Percentiles rank a stretch among this genome's conserved stretches.
phyloP scores from a whole-genome alignment of 2,888 invertebrate genomes.

The Nomada ferruginata region DNA sequence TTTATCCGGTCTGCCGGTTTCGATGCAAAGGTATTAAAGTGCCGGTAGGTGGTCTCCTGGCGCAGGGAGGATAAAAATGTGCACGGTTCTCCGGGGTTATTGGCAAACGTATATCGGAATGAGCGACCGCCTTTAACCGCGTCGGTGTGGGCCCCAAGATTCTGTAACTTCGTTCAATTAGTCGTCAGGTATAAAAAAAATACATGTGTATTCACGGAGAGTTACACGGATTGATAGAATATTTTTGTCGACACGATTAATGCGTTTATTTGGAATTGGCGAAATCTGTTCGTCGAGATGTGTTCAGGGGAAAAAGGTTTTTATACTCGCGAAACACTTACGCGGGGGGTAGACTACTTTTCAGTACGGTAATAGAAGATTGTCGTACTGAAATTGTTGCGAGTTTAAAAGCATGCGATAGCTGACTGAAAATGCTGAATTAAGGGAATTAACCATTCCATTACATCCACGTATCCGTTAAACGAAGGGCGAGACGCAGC shows the following conservation, averaged over 20 bases:
- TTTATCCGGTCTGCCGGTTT: slow-evolving; percentile 70
- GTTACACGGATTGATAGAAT: neutral
- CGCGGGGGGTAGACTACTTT: too few relatives aligned
- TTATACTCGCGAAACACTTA: too few relatives aligned
- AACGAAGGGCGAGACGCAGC: too few relatives aligned
- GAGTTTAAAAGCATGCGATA: too few relatives aligned
- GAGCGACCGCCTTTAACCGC: slow-evolving; percentile 27
- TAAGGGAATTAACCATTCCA: too few relatives aligned
- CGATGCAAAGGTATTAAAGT: slow-evolving; percentile 68
- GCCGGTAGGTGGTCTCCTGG: slow-evolving; percentile 64
- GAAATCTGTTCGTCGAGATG: too few relatives aligned
- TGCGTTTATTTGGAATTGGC: too few relatives aligned
- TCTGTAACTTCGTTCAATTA: slow-evolving; percentile 8
- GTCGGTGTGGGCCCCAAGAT: neutral
- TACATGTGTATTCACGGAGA: neutral
- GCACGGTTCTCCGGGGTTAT: slow-evolving; percentile 59
- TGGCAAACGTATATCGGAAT: slow-evolving; percentile 64
- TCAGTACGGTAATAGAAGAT: too few relatives aligned
- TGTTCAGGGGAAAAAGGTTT: too few relatives aligned
- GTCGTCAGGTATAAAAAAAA: neutral
- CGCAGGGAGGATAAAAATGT: slow-evolving; percentile 60
- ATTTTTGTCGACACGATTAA: neutral
- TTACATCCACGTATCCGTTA: too few relatives aligned
- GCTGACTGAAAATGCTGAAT: too few relatives aligned
- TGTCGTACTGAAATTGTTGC: too few relatives aligned